Evolutionary conservation across 2,113 vertebrate species (phyloP), one percentile per base, ranked within the genome.

Genomic region (Leucopsar rothschildi): DNA sequence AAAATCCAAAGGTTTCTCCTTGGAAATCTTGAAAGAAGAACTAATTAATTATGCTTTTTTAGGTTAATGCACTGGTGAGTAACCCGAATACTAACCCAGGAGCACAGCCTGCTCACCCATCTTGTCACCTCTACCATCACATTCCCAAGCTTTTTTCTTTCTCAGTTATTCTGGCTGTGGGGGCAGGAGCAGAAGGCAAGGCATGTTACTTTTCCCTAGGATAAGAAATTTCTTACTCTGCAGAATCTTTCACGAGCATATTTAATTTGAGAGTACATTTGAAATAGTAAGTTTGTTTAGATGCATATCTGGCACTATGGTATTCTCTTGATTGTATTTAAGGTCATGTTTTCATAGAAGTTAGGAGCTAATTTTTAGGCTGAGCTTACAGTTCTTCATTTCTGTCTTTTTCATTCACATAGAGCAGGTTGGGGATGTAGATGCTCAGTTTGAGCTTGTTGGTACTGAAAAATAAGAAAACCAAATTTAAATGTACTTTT

Each of bases 81-180:
- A 93, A 88, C 91, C 28, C 10, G 75, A 71, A 9, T 81, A 83
- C 87, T 80, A 86, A 77, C 89, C 56, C 90, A 95, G 75, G 91
- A 95, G 72, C 87, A 86, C 91, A 90, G 79, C 82, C 85, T 93
- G 91, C 75, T 97, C 90, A 83, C 94, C 90, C 91, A 61, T 88
- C 82, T 88, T 91, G 71, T 94, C 93, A 96, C 92, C 94, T 90
- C 90, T 86, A 24, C 86, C 49, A 22, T 90, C 86, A 45, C 86
- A 66, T 91, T 90, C 72, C 64, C 1, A 9, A 82, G 92, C 49
- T 92, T 86, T 83, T 86, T 91, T 21, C 86, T 80, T 91, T 95
- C 92, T 95, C 94, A 76, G 83, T 92, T 95, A 52, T 76, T 95
- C 91, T 95, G 92, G 72, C 94, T 92, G 96, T 93, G 92, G 92